Evolutionary conservation across 2,797 vertebrate genomes (phyloP).

Genomic region (Spea hammondii): DNA sequence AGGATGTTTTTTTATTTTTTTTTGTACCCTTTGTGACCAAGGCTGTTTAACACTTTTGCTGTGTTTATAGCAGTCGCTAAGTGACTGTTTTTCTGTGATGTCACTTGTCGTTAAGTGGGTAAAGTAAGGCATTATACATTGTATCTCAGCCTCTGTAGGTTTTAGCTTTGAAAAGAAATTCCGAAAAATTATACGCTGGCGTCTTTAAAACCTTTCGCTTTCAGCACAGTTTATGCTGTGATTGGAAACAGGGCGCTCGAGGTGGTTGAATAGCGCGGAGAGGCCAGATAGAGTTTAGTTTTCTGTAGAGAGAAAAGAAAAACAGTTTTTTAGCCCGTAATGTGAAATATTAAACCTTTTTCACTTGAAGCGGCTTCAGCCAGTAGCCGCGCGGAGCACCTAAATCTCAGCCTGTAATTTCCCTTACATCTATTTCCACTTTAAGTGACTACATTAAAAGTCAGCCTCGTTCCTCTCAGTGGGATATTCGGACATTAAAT

Average conservation of each 20-base stretch:
- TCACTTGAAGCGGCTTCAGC: slow-evolving; percentile 1
- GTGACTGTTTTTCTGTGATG: no score
- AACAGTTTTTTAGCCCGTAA: neutral
- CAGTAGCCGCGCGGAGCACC: neutral
- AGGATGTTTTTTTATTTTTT: no score
- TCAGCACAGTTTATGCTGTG: neutral
- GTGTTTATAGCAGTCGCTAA: no score
- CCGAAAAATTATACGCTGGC: no score
- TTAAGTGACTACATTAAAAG: slow-evolving; percentile 37
- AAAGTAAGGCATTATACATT: no score
- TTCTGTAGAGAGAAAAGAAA: neutral
- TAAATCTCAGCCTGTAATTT: slow-evolving; percentile 32
- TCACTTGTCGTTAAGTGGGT: no score
- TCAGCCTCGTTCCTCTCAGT: slow-evolving; percentile 15
- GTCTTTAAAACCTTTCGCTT: no score
- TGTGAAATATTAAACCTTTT: slow-evolving; percentile 12
- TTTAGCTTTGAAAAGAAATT: no score
- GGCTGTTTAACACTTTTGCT: no score
- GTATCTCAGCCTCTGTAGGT: no score
- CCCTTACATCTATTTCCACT: slow-evolving; percentile 16
- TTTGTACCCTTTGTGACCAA: no score
- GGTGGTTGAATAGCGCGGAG: neutral
- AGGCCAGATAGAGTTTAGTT: neutral
- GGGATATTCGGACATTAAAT: slow-evolving; percentile 17
- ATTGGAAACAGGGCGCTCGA: neutral